Evolutionary conservation across 2,797 vertebrate species (phyloP), one percentile per base, ranked within the genome.

Genomic region (Bovichtus diacanthus): DNA sequence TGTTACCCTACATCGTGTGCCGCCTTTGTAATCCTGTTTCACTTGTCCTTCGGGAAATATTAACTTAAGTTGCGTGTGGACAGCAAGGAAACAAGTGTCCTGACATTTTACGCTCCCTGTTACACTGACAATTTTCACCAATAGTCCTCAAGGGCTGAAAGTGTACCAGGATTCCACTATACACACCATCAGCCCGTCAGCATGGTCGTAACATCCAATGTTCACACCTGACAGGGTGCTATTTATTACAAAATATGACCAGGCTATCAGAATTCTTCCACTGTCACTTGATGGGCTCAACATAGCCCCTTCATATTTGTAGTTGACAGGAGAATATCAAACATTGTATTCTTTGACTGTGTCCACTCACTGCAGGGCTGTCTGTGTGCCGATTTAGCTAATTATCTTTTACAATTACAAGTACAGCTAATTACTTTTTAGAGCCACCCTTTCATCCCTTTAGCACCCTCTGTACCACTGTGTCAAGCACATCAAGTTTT

Each of bases 361-460:
- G 60, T 64, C 21, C 60, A 61, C 38, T 64, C 21, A 62, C 25
- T 67, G 64, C 12, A 7, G 34, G 6, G 18, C 44, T 47, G 25
- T 29, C 47, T 36, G 11, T 36, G 51, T 74, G 25, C 36, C 74
- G 60, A 72, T 75, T 56, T 39, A 36, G 50, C 12, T 68, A 38
- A 75, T 83, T 66, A 56, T 55, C 36, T 50, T 80, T 78, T 65
- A 38, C 53, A 75, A 50, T 69, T 38, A 53, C 58, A 78, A 50
- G 36, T 55, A 56, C 27, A 66, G 49, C 58, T 72, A 71, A 81
- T 81, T 80, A 53, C 41, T 27, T 80, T 82, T 80, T 63, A 70
- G 15, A 74, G 51, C 29, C 39, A 71, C 44, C 51, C 64, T 66
- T 74, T 68, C 13, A 65, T 56, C 31, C 56, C 31, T 70, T 76